Base-by-base conservation (phyloP, 2,888 invertebrate species). In the Drosophila demipolita region DNA sequence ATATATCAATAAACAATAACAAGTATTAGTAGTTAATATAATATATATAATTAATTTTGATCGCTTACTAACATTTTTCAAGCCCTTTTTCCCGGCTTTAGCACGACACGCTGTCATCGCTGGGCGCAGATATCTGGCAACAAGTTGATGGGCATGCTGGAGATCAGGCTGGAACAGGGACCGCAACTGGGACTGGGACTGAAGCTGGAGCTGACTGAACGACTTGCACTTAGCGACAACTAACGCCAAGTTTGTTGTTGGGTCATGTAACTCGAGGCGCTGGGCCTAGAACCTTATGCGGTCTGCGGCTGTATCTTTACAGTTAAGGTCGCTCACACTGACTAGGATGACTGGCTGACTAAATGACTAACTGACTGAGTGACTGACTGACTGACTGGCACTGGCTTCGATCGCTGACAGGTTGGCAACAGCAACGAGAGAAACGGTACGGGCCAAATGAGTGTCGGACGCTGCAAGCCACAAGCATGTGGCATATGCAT, bases 311-410 rank as follows among this genome's bases (percentile, higher is more conserved):
- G 48, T 36, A 38, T 73, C 67, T 84, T 85, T 90, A 91, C 90
- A 90, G 90, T 90, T 90, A 90, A 91, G 90, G 91, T 90, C 90
- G 89, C 67, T 76, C 80, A 76, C 78, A 75, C 68, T 69, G 71
- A 61, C 65, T 62, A n/a, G 53, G 5, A 29, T 29, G 38, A 23
- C 20, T 50, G 40, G 15, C 49, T 38, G 54, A 17, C 55, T 48
- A 29, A 8, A 53, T 29, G 26, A 38, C 50, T 75, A 49, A n/a
- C 49, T 23, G 23, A 11, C 26, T 64, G n/a, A 11, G 35, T 52
- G 48, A 20, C 32, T 61, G 57, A 11, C 36, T 75, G 59, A 45
- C 66, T 75, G 72, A 66, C 52, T 78, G 78, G 65, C 71, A 66
- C 67, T 69, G 73, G 65, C 73, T 53, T 64, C 67, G 82, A 82